phyloP scores from a whole-genome alignment of 2,113 vertebrate species.

The Pimephales promelas region DNA sequence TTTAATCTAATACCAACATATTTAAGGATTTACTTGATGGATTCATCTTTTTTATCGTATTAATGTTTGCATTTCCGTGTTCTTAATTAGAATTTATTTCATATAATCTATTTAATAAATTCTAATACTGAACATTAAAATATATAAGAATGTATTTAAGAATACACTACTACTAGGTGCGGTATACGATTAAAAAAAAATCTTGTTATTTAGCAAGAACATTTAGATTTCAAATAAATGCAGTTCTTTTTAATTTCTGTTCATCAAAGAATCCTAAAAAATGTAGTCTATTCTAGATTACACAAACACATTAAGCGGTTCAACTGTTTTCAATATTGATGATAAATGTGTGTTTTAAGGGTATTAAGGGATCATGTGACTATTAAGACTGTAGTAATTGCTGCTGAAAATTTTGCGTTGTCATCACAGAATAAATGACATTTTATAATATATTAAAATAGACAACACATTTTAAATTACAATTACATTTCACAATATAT shows the following conservation, averaged over 20 bases:
- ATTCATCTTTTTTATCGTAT: background rate
- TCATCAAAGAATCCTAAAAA: background rate
- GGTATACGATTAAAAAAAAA: background rate
- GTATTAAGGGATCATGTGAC: background rate
- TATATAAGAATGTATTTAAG: too few relatives aligned
- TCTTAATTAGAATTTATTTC: background rate
- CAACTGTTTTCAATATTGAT: background rate
- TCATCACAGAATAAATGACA: background rate
- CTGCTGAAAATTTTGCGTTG: background rate
- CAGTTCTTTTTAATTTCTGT: background rate
- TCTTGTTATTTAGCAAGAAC: too few relatives aligned
- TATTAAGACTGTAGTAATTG: background rate
- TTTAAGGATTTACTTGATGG: constrained; percentile 20
- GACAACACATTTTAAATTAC: background rate
- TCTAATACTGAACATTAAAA: background rate
- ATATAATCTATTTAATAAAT: background rate
- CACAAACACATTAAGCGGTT: background rate
- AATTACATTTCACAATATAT: background rate
- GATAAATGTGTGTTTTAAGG: too few relatives aligned
- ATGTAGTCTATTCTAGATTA: background rate
- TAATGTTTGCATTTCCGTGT: background rate
- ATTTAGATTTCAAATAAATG: background rate
- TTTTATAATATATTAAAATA: background rate
- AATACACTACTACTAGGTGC: too few relatives aligned
- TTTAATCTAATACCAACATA: background rate